Percentiles rank a stretch among this genome's conserved stretches.
These are phyloP conservation scores for Napeogenes sylphis DNA, from an alignment of 2,888 invertebrate species.

Conservation along the genomic window DNA sequence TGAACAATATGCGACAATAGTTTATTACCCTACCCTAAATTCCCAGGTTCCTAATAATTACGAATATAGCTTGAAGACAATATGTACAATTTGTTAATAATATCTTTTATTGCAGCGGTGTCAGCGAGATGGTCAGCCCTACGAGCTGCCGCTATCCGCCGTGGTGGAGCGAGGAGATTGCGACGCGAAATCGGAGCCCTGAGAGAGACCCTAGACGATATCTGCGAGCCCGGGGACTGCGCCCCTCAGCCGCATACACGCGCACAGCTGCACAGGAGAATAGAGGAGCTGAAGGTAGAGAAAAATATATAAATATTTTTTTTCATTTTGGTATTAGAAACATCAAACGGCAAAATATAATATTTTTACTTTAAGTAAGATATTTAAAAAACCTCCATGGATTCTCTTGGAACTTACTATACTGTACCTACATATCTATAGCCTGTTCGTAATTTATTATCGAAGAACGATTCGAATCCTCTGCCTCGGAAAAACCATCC, in stretches of 20 bases:
- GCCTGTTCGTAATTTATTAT: too few species aligned
- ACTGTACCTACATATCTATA: too few species aligned
- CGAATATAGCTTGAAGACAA: not conserved
- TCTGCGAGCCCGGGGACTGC: slow-evolving; percentile 80
- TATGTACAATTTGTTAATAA: not conserved
- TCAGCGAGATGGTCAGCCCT: slow-evolving; percentile 73
- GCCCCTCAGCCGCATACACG: slow-evolving; percentile 74
- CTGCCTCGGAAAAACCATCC: too few species aligned
- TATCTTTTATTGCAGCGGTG: slow-evolving; percentile 47
- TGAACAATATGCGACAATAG: slow-evolving; percentile 9
- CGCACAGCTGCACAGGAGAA: slow-evolving; percentile 66
- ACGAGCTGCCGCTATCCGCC: slow-evolving; percentile 67
- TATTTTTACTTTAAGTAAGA: too few species aligned
- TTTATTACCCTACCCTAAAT: not conserved
- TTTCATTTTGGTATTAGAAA: too few species aligned
- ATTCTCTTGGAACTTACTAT: too few species aligned
- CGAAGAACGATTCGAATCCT: too few species aligned
- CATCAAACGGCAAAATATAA: too few species aligned
- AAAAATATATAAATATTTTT: too few species aligned
- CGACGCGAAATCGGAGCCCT: slow-evolving; percentile 80
- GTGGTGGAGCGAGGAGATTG: slow-evolving; percentile 69
- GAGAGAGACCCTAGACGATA: slow-evolving; percentile 77
- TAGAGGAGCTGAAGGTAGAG: slow-evolving; percentile 67
- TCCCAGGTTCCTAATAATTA: not conserved
- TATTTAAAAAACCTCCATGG: too few species aligned